Base-by-base conservation (phyloP, 2,888 invertebrate genomes). In the Platycheirus rosarum region DNA sequence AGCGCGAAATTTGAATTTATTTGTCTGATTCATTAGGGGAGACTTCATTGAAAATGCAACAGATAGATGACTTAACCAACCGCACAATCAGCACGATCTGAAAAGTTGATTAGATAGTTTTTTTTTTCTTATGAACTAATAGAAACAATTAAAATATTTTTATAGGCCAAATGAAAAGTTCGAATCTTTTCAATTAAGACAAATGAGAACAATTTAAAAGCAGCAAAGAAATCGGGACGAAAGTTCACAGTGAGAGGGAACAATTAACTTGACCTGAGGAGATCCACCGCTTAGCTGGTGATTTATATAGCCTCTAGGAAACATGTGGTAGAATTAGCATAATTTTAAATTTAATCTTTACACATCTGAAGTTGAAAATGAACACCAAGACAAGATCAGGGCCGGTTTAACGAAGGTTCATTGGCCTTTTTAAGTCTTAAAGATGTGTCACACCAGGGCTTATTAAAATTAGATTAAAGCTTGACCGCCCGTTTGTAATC, bases 31-130 rank as follows among this genome's bases (percentile, higher is more conserved):
- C 65, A 73, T 66, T 63, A 1, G 40, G 16, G 37, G 74, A 57
- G 26, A 32, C 18, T 35, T 49, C 66, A 60, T 75, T 68, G 68
- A 42, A 66, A 66, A 60, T 68, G 48, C 74, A 74, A 51, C 32
- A 37, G 29, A 57, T 3, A 20, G 23, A 2, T 23, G 23, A 6
- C 3, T 23, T 23, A 23, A 23, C 3, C 23, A 23, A 23, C 23
- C 23, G n/a, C n/a, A 23, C 23, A 23, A 23, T 23, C 23, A 23
- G 6, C 6, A 23, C 5, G 1, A 7, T 32, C 8, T 8, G 8
- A 32, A 8, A 32, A 32, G 8, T 32, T 32, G 29, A 32, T 32
- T 32, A 32, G 29, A 23, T 23, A 35, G 9, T 35, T 35, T 35
- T 40, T 13, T 40, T 2, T n/a, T 5, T 40, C 37, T 13, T 40